Conservation (phyloP, 2,113 vertebrate species). For the Heterochromis multidens region DNA sequence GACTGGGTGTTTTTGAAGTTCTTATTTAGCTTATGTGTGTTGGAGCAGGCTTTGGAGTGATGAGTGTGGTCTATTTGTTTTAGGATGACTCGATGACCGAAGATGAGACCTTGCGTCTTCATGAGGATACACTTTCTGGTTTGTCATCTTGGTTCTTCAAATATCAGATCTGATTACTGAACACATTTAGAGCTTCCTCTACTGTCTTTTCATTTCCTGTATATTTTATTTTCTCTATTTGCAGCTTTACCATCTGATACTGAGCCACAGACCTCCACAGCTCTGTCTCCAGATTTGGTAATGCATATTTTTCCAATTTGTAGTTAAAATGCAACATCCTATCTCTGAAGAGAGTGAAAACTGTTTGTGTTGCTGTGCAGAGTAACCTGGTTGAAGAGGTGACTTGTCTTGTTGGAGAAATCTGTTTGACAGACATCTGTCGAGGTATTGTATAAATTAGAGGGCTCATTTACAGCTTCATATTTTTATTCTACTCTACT, state of each 20-base stretch:
- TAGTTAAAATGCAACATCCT: neutral
- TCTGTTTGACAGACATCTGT: neutral
- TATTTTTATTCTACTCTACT: neutral
- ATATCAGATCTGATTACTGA: neutral
- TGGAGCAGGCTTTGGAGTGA: too few species aligned
- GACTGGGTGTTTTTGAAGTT: neutral
- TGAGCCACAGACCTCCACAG: neutral
- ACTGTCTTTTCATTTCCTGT: neutral
- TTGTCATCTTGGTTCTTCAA: neutral
- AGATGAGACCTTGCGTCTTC: neutral
- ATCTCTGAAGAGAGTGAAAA: neutral
- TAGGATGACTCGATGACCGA: neutral
- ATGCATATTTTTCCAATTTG: neutral
- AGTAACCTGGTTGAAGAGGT: constrained; percentile 1
- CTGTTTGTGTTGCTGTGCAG: constrained; percentile 5
- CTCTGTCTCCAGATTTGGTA: constrained; percentile 19
- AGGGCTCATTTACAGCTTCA: neutral
- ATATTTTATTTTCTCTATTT: neutral
- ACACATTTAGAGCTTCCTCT: neutral
- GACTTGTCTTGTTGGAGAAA: constrained; percentile 2
- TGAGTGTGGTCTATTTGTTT: neutral
- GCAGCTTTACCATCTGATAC: neutral
- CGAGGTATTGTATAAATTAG: constrained; percentile 17
- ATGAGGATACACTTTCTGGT: neutral
- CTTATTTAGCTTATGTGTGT: neutral